Percentiles rank a stretch among this genome's conserved stretches.
Conservation (phyloP, 64 coral and sea anemone species). For the Montipora foliosa region DNA sequence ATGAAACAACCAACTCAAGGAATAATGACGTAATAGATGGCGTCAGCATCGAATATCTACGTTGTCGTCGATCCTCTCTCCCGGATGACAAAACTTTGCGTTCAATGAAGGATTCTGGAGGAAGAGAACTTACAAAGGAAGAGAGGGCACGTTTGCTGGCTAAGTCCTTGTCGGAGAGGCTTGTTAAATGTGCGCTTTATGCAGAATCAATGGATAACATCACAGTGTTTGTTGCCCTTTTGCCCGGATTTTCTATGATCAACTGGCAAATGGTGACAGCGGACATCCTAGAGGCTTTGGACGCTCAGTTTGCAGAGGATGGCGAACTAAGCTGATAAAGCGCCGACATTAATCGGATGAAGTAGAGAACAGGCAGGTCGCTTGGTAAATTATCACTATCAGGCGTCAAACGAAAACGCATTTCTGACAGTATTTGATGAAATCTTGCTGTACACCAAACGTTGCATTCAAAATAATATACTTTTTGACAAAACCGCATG, state of each 20-base stretch:
- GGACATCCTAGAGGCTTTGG: constrained; percentile 32
- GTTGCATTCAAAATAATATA: too few relatives aligned
- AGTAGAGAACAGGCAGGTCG: too few relatives aligned
- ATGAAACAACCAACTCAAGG: not conserved
- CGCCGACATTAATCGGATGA: not conserved
- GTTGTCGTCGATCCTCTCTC: constrained; percentile 42
- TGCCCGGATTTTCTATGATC: constrained; percentile 82
- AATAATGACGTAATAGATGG: not conserved
- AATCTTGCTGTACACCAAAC: too few relatives aligned
- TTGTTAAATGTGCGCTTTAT: constrained; percentile 76
- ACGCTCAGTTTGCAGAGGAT: constrained; percentile 10
- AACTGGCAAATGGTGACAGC: constrained; percentile 63
- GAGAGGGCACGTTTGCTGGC: constrained; percentile 79
- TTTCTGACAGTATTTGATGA: too few relatives aligned
- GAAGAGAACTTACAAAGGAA: constrained; percentile 45
- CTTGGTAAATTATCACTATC: too few relatives aligned
- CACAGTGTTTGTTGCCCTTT: constrained; percentile 81
- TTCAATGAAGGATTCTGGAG: not conserved
- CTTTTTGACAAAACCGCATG: too few relatives aligned
- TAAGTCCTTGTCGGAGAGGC: constrained; percentile 73
- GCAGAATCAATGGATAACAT: constrained; percentile 87
- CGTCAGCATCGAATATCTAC: constrained; percentile 4
- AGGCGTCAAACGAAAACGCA: too few relatives aligned
- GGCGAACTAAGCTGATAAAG: not conserved
- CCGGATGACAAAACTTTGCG: constrained; percentile 19